These are phyloP conservation scores for Cheilosia impressa DNA, from an alignment of 2,888 invertebrate genomes.

Conservation along the genomic window DNA sequence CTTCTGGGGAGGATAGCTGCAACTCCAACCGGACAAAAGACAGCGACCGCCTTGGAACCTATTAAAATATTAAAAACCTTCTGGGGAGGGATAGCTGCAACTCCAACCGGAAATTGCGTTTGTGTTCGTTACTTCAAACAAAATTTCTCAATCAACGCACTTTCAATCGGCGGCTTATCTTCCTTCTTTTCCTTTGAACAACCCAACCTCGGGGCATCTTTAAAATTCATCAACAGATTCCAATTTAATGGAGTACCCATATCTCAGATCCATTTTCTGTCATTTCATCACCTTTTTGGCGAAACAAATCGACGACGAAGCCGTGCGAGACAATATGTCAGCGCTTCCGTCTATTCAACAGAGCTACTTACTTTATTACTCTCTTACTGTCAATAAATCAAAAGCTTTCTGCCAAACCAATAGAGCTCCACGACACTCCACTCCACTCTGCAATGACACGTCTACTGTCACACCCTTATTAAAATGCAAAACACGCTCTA, in stretches of 20 bases:
- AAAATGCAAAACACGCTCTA: conserved; percentile 60
- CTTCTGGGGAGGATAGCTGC: no score
- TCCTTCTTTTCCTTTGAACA: no score
- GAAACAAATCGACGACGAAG: not conserved
- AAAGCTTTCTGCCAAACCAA: conserved; percentile 37
- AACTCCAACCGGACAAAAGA: no score
- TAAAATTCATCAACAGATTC: not conserved
- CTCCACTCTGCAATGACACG: conserved; percentile 34
- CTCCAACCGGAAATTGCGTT: no score
- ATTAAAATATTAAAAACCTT: no score
- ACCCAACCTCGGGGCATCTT: not conserved
- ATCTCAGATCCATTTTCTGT: conserved; percentile 16
- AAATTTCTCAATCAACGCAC: no score
- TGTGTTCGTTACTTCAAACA: no score
- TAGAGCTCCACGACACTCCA: conserved; percentile 19
- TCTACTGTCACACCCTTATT: conserved; percentile 50
- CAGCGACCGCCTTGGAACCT: no score
- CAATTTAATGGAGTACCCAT: conserved; percentile 1
- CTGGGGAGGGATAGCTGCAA: no score
- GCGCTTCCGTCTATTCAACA: conserved; percentile 36
- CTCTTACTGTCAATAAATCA: conserved; percentile 60
- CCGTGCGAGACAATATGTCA: conserved; percentile 27
- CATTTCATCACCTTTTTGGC: conserved; percentile 40
- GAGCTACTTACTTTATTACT: conserved; percentile 63
- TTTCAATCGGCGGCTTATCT: no score